Percentiles rank a stretch among this genome's conserved stretches.
These are phyloP conservation scores for Clistopyga incitator DNA, from an alignment of 2,888 invertebrate genomes.

Conservation along the genomic window DNA sequence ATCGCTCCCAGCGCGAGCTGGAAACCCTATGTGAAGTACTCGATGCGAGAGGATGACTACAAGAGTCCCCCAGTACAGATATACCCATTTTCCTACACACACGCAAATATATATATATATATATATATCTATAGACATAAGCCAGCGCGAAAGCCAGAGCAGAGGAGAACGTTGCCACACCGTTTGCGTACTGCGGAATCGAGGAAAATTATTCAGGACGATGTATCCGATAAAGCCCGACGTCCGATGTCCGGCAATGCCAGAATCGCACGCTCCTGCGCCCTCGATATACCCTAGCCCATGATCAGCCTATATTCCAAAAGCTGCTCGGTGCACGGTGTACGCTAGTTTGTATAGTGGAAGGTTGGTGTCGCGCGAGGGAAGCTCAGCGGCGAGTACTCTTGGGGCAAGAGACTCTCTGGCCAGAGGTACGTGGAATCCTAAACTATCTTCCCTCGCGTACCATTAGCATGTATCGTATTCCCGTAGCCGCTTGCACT, in stretches of 20 bases:
- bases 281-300: background rate
- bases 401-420: constrained; percentile 28
- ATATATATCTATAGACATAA: too few relatives aligned
- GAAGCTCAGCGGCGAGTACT: constrained; percentile 46
- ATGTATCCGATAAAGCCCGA: constrained; percentile 45
- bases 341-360: background rate
- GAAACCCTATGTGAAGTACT: background rate
- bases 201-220: constrained; percentile 62
- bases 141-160: background rate
- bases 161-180: background rate
- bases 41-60: background rate
- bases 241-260: constrained; percentile 47
- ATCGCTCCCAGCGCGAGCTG: background rate
- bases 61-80: background rate
- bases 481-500: constrained; percentile 44
- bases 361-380: constrained; percentile 14
- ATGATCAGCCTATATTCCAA: constrained; percentile 30
- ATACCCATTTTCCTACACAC: too few relatives aligned
- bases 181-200: constrained; percentile 44
- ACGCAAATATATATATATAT: constrained; percentile 4
- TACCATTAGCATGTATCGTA: constrained; percentile 63
- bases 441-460: constrained; percentile 63
- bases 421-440: constrained; percentile 53
- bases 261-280: constrained; percentile 30
- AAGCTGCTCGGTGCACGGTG: constrained; percentile 9